Conservation (phyloP, 37 sponge, comb jelly and placozoan species). For the Corticium candelabrum region DNA sequence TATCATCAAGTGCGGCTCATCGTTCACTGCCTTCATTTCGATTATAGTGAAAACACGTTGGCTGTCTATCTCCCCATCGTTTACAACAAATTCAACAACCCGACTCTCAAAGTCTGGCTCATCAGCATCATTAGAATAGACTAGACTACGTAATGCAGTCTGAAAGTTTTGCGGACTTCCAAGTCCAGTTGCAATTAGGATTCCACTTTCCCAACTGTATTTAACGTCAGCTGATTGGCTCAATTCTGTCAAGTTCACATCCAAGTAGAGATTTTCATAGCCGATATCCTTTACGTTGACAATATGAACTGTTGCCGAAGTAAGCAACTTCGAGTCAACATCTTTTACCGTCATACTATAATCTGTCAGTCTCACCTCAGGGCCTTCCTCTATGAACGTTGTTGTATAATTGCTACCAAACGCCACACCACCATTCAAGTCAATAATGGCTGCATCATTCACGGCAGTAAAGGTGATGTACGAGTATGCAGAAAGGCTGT, state of each 20-base stretch:
- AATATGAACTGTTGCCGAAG: conserved; percentile 33
- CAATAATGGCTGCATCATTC: conserved; percentile 77
- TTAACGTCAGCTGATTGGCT: neutral
- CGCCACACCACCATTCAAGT: conserved; percentile 56
- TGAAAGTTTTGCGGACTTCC: conserved; percentile 21
- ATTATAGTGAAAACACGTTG: conserved; percentile 30
- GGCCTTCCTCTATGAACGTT: conserved; percentile 55
- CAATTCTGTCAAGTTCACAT: neutral
- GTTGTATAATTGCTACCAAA: conserved; percentile 23
- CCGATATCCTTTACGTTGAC: conserved; percentile 47
- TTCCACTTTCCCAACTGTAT: neutral
- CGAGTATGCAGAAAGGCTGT: conserved; percentile 22
- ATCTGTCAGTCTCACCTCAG: conserved; percentile 27
- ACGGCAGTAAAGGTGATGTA: conserved; percentile 64
- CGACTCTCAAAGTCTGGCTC: conserved; percentile 39
- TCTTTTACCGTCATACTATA: conserved; percentile 43
- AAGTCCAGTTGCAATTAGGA: conserved; percentile 27
- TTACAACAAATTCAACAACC: conserved; percentile 41
- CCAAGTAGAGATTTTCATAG: conserved; percentile 19
- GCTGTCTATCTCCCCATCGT: conserved; percentile 55
- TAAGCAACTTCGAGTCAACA: conserved; percentile 51
- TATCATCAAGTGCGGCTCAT: conserved; percentile 47
- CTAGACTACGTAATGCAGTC: conserved; percentile 22
- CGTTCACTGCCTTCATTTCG: conserved; percentile 51
- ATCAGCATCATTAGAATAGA: conserved; percentile 55